phyloP scores from a whole-genome alignment of 2,888 invertebrate species.

The Cephus rjabovi region DNA sequence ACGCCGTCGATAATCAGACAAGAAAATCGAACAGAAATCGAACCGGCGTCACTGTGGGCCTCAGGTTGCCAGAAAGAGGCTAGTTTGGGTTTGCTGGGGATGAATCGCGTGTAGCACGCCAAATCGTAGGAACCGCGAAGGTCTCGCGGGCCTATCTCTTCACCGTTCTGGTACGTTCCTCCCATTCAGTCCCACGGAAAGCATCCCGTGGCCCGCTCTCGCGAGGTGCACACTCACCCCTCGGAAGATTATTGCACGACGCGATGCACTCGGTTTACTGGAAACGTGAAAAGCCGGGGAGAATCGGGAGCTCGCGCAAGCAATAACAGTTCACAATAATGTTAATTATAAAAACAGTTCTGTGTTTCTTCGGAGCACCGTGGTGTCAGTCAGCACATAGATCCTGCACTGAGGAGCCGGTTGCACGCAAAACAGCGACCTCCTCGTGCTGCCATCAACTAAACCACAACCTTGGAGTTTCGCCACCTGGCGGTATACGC shows the following conservation, averaged over 20 bases:
- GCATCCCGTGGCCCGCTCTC: slow-evolving; percentile 25
- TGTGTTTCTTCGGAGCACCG: slow-evolving; percentile 51
- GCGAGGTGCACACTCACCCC: slow-evolving; percentile 31
- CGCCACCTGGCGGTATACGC: neutral
- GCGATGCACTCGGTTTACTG: slow-evolving; percentile 30
- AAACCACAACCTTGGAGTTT: neutral
- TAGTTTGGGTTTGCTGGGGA: neutral
- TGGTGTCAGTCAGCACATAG: slow-evolving; percentile 44
- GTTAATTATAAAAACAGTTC: slow-evolving; percentile 57
- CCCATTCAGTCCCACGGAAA: slow-evolving; percentile 33
- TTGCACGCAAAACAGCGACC: slow-evolving; percentile 24
- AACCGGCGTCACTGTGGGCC: neutral
- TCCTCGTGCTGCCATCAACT: neutral
- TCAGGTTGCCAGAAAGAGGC: neutral
- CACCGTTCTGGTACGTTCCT: slow-evolving; percentile 25
- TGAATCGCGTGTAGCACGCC: neutral
- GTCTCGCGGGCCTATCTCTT: slow-evolving; percentile 21
- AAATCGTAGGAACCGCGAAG: neutral
- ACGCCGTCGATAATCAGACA: neutral
- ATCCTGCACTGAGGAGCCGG: slow-evolving; percentile 46
- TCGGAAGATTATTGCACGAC: slow-evolving; percentile 28
- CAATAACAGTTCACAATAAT: slow-evolving; percentile 47
- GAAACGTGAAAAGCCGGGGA: slow-evolving; percentile 29
- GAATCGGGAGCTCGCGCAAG: slow-evolving; percentile 33
- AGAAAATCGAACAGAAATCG: neutral